phyloP scores from a whole-genome alignment of 2,888 invertebrate genomes.

The Eulithis prunata region DNA sequence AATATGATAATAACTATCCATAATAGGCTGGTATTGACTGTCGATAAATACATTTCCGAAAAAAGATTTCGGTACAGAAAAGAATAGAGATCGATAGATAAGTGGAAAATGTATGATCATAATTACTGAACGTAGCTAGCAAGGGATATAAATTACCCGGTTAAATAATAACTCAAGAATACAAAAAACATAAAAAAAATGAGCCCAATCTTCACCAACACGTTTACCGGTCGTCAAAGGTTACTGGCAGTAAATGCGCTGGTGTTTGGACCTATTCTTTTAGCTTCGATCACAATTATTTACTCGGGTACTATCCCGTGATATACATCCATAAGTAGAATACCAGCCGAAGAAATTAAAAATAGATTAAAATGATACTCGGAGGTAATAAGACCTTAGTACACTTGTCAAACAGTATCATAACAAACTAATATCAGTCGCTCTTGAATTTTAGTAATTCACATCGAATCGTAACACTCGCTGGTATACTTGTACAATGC shows the following conservation, averaged over 20 bases:
- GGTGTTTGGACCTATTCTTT: neutral
- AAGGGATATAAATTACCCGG: constrained; percentile 1
- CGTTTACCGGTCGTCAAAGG: neutral
- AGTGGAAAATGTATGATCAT: constrained; percentile 31
- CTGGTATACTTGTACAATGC: constrained; percentile 58
- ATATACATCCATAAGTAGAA: constrained; percentile 52
- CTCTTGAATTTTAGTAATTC: constrained; percentile 63
- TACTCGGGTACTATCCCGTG: constrained; percentile 1
- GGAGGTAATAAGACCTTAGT: constrained; percentile 83
- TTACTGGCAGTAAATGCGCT: neutral
- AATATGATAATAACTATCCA: constrained; percentile 77
- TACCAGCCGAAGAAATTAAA: constrained; percentile 69
- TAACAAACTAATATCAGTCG: constrained; percentile 73
- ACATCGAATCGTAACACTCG: constrained; percentile 51
- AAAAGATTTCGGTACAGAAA: constrained; percentile 34
- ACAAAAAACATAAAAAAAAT: neutral
- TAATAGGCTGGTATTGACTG: constrained; percentile 65
- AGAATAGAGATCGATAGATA: constrained; percentile 43
- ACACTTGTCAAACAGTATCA: constrained; percentile 75
- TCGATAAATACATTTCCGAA: constrained; percentile 46
- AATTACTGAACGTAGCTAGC: constrained; percentile 25
- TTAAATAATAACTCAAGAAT: neutral
- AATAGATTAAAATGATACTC: constrained; percentile 82
- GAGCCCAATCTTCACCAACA: neutral
- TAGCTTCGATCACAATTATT: neutral